phyloP scores from a whole-genome alignment of 2,888 invertebrate species.

The Xanthorhoe spadicearia region DNA sequence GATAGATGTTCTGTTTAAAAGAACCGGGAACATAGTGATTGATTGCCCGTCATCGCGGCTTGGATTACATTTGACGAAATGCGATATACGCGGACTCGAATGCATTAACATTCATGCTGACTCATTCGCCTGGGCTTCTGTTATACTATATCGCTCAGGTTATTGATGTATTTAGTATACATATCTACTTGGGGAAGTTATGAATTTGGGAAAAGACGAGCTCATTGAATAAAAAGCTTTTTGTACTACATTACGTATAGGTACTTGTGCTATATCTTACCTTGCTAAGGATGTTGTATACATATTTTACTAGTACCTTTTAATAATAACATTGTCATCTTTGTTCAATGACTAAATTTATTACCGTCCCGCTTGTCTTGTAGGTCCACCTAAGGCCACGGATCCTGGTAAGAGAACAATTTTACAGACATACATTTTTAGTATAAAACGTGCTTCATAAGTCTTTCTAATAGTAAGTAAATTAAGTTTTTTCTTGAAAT shows the following conservation, averaged over 20 bases:
- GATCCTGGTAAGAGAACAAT: background rate
- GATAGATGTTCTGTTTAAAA: conserved; percentile 68
- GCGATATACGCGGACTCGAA: conserved; percentile 71
- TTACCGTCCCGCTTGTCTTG: no score
- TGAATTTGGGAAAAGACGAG: background rate
- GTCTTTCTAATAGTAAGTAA: no score
- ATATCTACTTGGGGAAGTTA: conserved; percentile 2
- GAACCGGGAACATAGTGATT: conserved; percentile 72
- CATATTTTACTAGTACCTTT: no score
- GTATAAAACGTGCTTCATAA: no score
- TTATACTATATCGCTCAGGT: conserved; percentile 46
- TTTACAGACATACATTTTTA: background rate
- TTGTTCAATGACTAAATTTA: no score
- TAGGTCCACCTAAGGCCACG: no score
- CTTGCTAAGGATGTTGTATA: no score
- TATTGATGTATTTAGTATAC: background rate
- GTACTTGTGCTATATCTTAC: no score
- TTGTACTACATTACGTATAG: no score
- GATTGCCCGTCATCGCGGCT: conserved; percentile 65
- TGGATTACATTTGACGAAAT: conserved; percentile 75
- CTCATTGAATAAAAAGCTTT: background rate
- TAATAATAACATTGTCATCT: no score
- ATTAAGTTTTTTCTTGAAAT: no score
- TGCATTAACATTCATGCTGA: conserved; percentile 79
- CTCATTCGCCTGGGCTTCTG: conserved; percentile 59